Conservation (phyloP, 2,113 vertebrate genomes). For the Archocentrus centrarchus region DNA sequence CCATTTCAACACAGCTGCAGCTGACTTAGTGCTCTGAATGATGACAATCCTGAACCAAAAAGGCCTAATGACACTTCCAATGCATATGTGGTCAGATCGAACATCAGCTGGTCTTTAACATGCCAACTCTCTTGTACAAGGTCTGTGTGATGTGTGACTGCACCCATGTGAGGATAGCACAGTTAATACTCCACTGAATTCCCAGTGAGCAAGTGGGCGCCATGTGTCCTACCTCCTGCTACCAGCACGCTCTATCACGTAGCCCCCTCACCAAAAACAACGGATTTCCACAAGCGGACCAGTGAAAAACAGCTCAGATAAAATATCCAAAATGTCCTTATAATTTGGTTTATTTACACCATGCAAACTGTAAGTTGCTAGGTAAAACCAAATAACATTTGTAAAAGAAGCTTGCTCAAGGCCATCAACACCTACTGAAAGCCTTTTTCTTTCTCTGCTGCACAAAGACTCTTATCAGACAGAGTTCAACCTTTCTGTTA, state of each 20-base stretch:
- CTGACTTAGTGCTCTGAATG: constrained; percentile 12
- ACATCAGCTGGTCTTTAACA: not conserved
- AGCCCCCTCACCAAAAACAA: not conserved
- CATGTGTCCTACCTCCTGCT: not conserved
- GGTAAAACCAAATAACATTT: not conserved
- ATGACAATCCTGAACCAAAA: constrained; percentile 31
- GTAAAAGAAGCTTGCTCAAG: not conserved
- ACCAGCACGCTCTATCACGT: not conserved
- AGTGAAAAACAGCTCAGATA: not conserved
- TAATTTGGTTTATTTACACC: not conserved
- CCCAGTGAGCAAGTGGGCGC: not conserved
- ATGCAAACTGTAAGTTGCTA: not conserved
- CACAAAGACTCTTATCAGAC: not conserved
- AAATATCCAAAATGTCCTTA: not conserved
- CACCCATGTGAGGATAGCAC: not conserved
- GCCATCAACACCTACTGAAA: not conserved
- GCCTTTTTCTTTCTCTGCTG: constrained; percentile 11
- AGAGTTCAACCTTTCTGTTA: not conserved
- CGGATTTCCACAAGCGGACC: not conserved
- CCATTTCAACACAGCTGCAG: constrained; percentile 14
- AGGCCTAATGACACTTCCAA: constrained; percentile 3
- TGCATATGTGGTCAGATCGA: not conserved
- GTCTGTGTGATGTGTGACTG: not conserved
- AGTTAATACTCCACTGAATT: not conserved
- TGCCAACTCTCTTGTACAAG: not conserved